Percentiles rank a stretch among this genome's conserved stretches.
Conservation (phyloP, 1,140 invertebrate genomes). For the Nixonia krombeini region DNA sequence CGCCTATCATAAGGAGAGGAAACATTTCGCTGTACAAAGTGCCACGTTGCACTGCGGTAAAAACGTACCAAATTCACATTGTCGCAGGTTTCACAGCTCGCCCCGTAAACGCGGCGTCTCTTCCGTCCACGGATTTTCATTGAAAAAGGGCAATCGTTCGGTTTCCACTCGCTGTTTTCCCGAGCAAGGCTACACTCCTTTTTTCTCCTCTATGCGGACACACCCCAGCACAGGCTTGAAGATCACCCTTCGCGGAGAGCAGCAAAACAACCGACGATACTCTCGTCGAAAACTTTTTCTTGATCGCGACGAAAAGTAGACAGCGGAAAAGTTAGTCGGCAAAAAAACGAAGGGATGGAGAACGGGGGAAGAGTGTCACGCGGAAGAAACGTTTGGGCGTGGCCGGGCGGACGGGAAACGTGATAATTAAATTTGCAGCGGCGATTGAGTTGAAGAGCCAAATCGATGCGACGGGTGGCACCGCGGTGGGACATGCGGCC, state of each 20-base stretch:
- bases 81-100: too few species aligned
- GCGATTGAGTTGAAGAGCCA: constrained; percentile 49
- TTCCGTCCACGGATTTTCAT: too few species aligned
- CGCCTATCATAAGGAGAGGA: too few species aligned
- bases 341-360: constrained; percentile 16
- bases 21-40: too few species aligned
- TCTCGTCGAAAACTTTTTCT: constrained; percentile 37
- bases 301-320: constrained; percentile 30
- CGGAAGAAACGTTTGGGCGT: constrained; percentile 33
- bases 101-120: too few species aligned
- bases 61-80: too few species aligned
- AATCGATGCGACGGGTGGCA: constrained; percentile 43
- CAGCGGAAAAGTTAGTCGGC: constrained; percentile 21
- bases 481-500: constrained; percentile 1
- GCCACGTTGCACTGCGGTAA: too few species aligned
- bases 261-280: constrained; percentile 35
- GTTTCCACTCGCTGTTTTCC: constrained; percentile 27
- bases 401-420: constrained; percentile 26
- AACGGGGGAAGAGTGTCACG: constrained; percentile 5
- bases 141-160: too few species aligned
- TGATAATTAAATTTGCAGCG: constrained; percentile 60
- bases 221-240: constrained; percentile 21
- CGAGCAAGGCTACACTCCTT: constrained; percentile 28
- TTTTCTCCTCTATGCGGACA: constrained; percentile 5
- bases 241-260: constrained; percentile 19